Evolutionary conservation across 2,113 vertebrate genomes (phyloP).

Genomic region (Patagioenas fasciata): DNA sequence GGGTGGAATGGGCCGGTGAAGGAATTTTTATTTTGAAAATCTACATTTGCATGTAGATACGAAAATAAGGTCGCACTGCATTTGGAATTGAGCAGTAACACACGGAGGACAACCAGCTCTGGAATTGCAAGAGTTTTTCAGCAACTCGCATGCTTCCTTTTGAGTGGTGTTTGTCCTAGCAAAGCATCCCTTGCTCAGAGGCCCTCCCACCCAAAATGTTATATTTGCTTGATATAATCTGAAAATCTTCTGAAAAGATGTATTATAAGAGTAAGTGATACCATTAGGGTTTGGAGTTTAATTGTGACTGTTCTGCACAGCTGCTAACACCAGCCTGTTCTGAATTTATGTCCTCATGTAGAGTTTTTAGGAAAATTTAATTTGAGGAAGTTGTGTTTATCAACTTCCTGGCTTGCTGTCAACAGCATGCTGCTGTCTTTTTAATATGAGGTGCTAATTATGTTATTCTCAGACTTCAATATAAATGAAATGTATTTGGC

Average conservation of each 20-base stretch:
- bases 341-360: constrained; percentile 25
- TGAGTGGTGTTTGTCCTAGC: not conserved
- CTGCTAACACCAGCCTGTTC: constrained; percentile 28
- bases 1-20: fast-evolving
- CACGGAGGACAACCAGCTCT: not conserved
- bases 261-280: constrained; percentile 9
- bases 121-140: not conserved
- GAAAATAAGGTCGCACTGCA: not conserved
- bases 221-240: constrained; percentile 4
- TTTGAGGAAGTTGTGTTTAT: constrained; percentile 65
- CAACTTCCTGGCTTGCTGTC: constrained; percentile 47
- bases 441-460: constrained; percentile 64
- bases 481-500: constrained; percentile 53
- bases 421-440: constrained; percentile 23
- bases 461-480: constrained; percentile 39
- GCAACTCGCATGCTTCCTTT: not conserved
- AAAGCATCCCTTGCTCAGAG: not conserved
- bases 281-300: not conserved
- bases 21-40: not conserved
- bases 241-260: constrained; percentile 8
- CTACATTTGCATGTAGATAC: not conserved
- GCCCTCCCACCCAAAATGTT: not conserved
- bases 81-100: not conserved
- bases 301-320: not conserved
- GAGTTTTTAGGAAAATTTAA: constrained; percentile 51